Conservation (phyloP, 2,888 invertebrate genomes). For the Beris chalybata region DNA sequence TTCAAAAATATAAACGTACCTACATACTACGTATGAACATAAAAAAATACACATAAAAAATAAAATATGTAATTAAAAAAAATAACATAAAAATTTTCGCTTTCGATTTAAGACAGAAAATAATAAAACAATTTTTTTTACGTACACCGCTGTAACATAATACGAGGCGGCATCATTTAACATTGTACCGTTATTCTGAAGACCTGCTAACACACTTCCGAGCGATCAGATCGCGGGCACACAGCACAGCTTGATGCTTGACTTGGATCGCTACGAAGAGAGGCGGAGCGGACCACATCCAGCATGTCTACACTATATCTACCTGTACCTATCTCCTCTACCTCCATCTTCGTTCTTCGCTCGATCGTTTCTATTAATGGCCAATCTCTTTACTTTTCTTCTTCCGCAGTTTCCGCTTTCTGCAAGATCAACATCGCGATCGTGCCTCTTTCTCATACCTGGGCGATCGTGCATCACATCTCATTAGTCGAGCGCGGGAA, state of each 20-base stretch:
- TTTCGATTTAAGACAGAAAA: constrained; percentile 35
- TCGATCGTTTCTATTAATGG: too few relatives aligned
- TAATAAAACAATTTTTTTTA: background rate
- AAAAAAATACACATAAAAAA: background rate
- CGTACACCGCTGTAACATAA: constrained; percentile 37
- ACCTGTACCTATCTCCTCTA: too few relatives aligned
- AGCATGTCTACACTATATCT: too few relatives aligned
- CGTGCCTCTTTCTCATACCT: too few relatives aligned
- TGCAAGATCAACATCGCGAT: constrained; percentile 8
- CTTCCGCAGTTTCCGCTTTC: constrained; percentile 27
- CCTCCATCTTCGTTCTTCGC: too few relatives aligned
- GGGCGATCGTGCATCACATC: too few relatives aligned
- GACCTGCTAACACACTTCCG: constrained; percentile 59
- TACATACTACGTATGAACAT: too few relatives aligned
- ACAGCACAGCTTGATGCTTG: background rate
- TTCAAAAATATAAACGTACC: background rate
- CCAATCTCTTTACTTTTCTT: constrained; percentile 4
- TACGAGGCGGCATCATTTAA: constrained; percentile 38
- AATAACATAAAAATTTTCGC: constrained; percentile 38
- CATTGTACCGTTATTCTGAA: constrained; percentile 54
- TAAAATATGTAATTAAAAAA: constrained; percentile 25
- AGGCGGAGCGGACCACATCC: too few relatives aligned
- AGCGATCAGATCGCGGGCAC: constrained; percentile 46
- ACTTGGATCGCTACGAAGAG: too few relatives aligned
- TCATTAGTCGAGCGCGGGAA: too few relatives aligned